phyloP scores from a whole-genome alignment of 1,140 invertebrate species.

The Panagrolaimus sp. region DNA sequence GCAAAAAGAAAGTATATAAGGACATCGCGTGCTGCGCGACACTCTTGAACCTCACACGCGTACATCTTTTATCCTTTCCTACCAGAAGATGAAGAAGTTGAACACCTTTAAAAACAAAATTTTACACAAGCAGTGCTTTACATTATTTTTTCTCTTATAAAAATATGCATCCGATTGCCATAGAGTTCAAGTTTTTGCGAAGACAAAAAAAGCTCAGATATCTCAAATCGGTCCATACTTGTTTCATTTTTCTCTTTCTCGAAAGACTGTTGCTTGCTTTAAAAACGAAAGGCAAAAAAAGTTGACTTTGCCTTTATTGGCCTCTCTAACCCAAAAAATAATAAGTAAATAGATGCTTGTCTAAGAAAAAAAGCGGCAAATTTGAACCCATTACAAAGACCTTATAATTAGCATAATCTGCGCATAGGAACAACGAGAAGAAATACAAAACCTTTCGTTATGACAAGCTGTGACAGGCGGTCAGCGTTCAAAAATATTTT shows the following conservation, averaged over 20 bases:
- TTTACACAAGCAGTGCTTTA: no score
- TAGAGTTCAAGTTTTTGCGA: no score
- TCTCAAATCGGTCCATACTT: no score
- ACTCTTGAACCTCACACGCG: not conserved
- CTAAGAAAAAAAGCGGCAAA: conserved; percentile 9
- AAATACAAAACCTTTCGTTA: no score
- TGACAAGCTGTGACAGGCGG: no score
- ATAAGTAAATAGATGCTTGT: conserved; percentile 7
- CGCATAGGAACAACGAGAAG: conserved; percentile 6
- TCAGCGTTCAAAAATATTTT: no score
- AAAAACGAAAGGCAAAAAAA: not conserved
- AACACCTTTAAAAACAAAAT: not conserved
- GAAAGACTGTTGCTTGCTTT: not conserved
- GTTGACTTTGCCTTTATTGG: conserved; percentile 8
- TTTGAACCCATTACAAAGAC: not conserved
- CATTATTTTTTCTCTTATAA: no score
- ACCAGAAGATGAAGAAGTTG: not conserved
- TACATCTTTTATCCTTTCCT: not conserved
- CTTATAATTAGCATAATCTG: conserved; percentile 18
- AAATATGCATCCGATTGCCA: no score
- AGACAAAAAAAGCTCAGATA: no score
- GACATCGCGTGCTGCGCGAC: conserved; percentile 9
- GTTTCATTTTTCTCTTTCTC: not conserved
- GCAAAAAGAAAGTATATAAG: conserved; percentile 8
- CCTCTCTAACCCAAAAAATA: not conserved